Evolutionary conservation across 1,140 invertebrate genomes (phyloP).

Genomic region (Leptonema lineaticorne): DNA sequence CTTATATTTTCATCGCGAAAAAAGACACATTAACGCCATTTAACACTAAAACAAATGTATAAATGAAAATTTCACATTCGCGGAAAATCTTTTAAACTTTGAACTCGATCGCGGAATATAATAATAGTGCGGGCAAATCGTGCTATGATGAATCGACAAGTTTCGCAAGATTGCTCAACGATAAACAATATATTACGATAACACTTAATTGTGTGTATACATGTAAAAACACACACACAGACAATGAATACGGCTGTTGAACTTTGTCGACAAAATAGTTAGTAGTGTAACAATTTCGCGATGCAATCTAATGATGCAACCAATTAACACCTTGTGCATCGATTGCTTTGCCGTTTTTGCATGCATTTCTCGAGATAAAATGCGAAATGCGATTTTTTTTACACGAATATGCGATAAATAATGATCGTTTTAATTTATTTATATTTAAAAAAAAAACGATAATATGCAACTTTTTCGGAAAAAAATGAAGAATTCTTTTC

Average conservation of each 20-base stretch:
- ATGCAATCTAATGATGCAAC: constrained; percentile 15
- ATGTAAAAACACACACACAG: too few relatives aligned
- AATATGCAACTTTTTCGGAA: too few relatives aligned
- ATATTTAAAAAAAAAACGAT: too few relatives aligned
- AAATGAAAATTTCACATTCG: too few relatives aligned
- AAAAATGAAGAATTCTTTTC: too few relatives aligned
- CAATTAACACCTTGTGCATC: background rate
- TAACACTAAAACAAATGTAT: too few relatives aligned
- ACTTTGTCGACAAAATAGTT: background rate
- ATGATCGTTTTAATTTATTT: too few relatives aligned
- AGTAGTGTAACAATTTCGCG: background rate
- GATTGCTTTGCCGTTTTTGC: background rate
- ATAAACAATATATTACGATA: background rate
- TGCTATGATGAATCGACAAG: background rate
- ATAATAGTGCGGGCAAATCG: background rate
- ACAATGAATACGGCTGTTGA: background rate
- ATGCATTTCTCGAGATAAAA: background rate
- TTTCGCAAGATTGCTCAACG: background rate
- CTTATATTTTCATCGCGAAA: too few relatives aligned
- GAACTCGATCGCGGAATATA: too few relatives aligned
- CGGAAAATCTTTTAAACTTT: too few relatives aligned
- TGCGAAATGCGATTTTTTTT: background rate
- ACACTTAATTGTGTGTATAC: background rate
- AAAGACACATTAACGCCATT: too few relatives aligned
- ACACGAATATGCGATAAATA: background rate